Base-by-base conservation (phyloP, 2,888 invertebrate genomes). In the Ectropis crepuscularia region DNA sequence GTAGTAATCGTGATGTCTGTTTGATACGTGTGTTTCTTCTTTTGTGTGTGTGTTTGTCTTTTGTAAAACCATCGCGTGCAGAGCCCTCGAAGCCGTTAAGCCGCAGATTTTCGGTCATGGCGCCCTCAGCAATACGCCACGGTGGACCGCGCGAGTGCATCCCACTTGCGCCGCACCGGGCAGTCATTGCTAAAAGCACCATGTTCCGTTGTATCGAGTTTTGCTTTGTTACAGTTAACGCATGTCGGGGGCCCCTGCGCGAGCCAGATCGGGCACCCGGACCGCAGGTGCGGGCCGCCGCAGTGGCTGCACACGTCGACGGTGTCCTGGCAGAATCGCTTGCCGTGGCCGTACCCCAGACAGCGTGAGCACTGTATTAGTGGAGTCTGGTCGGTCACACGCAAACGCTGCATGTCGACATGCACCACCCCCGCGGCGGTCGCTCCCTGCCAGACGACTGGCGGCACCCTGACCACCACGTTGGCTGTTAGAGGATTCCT, bases 381-480 rank as follows among this genome's bases (percentile, higher is more conserved):
- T 0, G 72, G 73, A 0, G 71, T 67, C 9, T 72, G 71, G 60
- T 73, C 73, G 0, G n/a, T 36, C 0, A 67, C 61, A 5, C 9
- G 37, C 6, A 66, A 42, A 7, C 67, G 42, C n/a, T 72, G 68
- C 0, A 74, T 53, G 9, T 70, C 73, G 0, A 76, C 58, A 53
- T 69, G 60, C 0, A 73, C 42, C 2, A 49, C 55, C 5, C 62
- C 72, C 0, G 62, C 65, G 0, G 55, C 51, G 6, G 46, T 41
- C 36, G 59, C 0, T 0, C 45, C 2, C n/a, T 43, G 43, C 69
- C 69, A 70, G 0, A 70, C 11, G 0, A 1, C n/a, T 0, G 69
- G 67, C 8, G 69, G 63, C 0, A 65, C 63, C 16, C 51, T 55
- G 28, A 61, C 5, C 0, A 67, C 48, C 0, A 65, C 11, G n/a